Evolutionary conservation across 2,888 invertebrate genomes (phyloP).

Genomic region (Acleris sparsana): DNA sequence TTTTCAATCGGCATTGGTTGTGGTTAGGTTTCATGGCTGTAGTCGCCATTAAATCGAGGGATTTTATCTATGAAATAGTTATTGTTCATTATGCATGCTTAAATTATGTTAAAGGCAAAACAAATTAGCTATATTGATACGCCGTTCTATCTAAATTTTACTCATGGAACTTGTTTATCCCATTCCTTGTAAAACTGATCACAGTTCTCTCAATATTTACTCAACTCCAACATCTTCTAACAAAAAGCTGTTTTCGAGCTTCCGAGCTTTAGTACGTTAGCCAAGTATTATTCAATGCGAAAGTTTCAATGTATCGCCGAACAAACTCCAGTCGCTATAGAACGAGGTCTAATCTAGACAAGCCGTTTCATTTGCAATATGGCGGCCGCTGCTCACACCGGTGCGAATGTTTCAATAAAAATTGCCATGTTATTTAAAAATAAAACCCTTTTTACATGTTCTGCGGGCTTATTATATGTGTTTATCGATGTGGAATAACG

Average conservation of each 20-base stretch:
- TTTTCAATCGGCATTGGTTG: too few species aligned
- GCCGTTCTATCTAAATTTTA: too few species aligned
- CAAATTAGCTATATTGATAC: too few species aligned
- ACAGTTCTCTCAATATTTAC: neutral
- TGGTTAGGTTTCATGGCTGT: too few species aligned
- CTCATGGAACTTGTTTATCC: too few species aligned
- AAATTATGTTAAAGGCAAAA: too few species aligned
- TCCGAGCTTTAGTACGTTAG: conserved; percentile 39
- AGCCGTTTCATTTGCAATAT: conserved; percentile 47
- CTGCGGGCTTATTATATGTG: too few species aligned
- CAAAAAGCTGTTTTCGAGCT: conserved; percentile 20
- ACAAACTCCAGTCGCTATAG: conserved; percentile 37
- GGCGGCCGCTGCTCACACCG: conserved; percentile 18
- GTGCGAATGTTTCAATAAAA: neutral
- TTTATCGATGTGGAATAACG: too few species aligned
- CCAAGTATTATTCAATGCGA: conserved; percentile 42
- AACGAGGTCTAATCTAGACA: conserved; percentile 50
- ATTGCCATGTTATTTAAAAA: too few species aligned
- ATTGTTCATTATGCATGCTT: too few species aligned
- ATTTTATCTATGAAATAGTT: too few species aligned
- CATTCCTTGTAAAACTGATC: neutral
- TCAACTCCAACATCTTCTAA: conserved; percentile 31
- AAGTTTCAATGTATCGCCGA: conserved; percentile 38
- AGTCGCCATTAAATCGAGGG: too few species aligned
- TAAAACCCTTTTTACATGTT: neutral